phyloP scores from a whole-genome alignment of 2,888 invertebrate species.

The Hymenopus coronatus region DNA sequence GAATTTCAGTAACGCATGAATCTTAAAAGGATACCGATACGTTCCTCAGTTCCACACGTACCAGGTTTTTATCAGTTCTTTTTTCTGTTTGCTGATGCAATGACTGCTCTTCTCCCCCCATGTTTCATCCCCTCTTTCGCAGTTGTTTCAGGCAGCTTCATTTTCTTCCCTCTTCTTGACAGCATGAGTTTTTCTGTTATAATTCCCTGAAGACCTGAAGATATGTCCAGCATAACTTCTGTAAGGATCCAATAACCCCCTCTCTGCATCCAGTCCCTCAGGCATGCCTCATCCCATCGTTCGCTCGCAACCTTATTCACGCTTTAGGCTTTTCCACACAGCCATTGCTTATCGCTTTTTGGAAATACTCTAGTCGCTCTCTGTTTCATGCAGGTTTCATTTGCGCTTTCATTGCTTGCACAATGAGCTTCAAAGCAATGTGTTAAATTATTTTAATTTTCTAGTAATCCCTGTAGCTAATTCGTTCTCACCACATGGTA shows the following conservation, averaged over 20 bases:
- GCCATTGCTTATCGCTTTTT: neutral
- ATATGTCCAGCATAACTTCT: conserved; percentile 8
- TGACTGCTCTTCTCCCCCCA: neutral
- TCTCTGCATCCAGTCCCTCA: neutral
- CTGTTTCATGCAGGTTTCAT: neutral
- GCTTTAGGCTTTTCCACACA: neutral
- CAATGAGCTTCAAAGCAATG: neutral
- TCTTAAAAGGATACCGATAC: too few relatives aligned
- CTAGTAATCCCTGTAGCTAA: too few relatives aligned
- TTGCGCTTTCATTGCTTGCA: neutral
- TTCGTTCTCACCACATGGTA: too few relatives aligned
- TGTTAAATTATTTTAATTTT: too few relatives aligned
- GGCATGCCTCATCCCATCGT: neutral
- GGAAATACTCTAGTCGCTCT: neutral
- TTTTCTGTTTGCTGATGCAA: neutral
- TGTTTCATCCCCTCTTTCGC: neutral
- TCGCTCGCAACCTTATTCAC: neutral
- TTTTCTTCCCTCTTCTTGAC: neutral
- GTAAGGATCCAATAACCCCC: neutral
- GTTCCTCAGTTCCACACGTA: too few relatives aligned
- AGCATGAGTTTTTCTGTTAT: neutral
- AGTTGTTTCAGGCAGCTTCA: neutral
- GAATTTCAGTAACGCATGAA: too few relatives aligned
- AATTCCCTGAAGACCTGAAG: neutral
- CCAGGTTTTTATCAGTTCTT: too few relatives aligned